phyloP scores from a whole-genome alignment of 2,888 invertebrate species.

The Escarpia spicata region DNA sequence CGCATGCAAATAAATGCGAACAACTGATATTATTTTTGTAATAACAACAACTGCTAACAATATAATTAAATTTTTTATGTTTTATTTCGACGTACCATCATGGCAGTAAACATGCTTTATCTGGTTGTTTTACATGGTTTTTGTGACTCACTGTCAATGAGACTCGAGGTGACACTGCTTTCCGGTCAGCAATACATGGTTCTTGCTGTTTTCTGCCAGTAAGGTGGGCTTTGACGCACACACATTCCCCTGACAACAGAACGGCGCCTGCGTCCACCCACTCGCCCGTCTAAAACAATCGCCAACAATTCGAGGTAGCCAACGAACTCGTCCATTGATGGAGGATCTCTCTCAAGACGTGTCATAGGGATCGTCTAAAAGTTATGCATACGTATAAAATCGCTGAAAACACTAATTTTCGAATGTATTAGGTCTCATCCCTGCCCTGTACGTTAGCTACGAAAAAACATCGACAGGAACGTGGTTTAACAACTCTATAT shows the following conservation, averaged over 20 bases:
- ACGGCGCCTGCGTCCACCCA: neutral
- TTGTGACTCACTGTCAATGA: neutral
- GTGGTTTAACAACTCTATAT: too few relatives aligned
- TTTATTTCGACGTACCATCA: too few relatives aligned
- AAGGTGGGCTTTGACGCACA: neutral
- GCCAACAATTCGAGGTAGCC: neutral
- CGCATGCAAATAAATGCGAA: neutral
- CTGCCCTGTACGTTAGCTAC: too few relatives aligned
- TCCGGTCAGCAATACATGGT: neutral
- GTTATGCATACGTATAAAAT: too few relatives aligned
- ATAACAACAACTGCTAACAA: too few relatives aligned
- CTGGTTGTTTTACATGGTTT: neutral
- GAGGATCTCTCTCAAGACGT: neutral
- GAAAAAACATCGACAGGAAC: too few relatives aligned
- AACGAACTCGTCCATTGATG: neutral
- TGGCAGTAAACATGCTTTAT: neutral
- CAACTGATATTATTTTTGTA: too few relatives aligned
- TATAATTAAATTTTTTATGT: too few relatives aligned
- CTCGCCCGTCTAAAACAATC: neutral
- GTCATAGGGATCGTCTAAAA: neutral
- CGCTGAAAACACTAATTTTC: too few relatives aligned
- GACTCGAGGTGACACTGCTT: neutral
- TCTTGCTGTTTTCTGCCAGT: neutral
- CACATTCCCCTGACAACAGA: neutral
- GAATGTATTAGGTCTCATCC: too few relatives aligned